Evolutionary conservation across 2,113 vertebrate species (phyloP).

Genomic region (Sinocyclocheilus maitianheensis): DNA sequence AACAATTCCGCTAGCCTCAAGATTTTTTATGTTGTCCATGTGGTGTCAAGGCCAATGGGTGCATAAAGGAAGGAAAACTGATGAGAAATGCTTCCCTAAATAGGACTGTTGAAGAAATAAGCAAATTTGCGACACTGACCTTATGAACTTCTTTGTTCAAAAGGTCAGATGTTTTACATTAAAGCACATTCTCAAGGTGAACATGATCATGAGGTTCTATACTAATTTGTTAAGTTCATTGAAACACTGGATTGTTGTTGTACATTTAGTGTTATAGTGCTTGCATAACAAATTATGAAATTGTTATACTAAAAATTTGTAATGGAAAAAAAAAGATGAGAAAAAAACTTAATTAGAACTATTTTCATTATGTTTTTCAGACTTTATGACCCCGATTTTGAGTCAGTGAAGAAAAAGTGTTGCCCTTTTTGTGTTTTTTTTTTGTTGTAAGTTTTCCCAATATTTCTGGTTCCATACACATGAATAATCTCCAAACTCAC

Average conservation of each 20-base stretch:
- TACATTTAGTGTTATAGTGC: background rate
- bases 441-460: background rate
- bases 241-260: background rate
- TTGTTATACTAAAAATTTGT: background rate
- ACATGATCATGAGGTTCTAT: background rate
- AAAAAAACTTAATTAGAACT: background rate
- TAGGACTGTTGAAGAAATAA: background rate
- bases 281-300: background rate
- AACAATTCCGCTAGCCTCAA: background rate
- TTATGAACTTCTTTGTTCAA: background rate
- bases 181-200: background rate
- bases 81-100: background rate
- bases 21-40: background rate
- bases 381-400: background rate
- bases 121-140: background rate
- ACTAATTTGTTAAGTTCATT: too few species aligned
- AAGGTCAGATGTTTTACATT: background rate
- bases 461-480: slow-evolving; percentile 26
- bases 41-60: slow-evolving; percentile 7
- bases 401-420: background rate
- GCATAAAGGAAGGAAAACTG: background rate
- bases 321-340: background rate
- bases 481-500: background rate
- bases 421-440: background rate
- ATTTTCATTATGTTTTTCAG: background rate